phyloP scores from a whole-genome alignment of 2,888 invertebrate species.

The Eugnorisma glareosa region DNA sequence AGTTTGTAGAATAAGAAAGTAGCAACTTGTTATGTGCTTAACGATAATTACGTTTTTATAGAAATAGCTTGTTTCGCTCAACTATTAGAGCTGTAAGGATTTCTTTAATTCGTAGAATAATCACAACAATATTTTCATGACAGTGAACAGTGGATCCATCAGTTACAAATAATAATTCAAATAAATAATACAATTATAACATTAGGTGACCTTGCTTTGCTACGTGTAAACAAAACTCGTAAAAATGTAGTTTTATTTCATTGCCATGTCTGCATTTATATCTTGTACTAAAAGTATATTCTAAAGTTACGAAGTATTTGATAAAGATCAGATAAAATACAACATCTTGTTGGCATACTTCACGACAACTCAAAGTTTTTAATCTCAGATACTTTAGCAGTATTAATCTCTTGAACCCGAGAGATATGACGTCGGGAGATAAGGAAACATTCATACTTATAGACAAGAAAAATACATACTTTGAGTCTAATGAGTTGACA shows the following conservation, averaged over 20 bases:
- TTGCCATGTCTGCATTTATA: slow-evolving; percentile 10
- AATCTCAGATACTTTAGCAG: slow-evolving; percentile 33
- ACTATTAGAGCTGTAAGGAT: neutral
- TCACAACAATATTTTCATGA: neutral
- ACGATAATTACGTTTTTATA: neutral
- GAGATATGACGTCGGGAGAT: slow-evolving; percentile 46
- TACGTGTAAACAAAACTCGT: slow-evolving; percentile 11
- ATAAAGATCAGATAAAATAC: slow-evolving; percentile 40
- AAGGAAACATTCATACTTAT: slow-evolving; percentile 31
- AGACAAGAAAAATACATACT: slow-evolving; percentile 66
- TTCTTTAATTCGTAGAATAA: neutral
- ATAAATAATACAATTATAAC: too few species aligned
- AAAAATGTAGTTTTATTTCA: neutral
- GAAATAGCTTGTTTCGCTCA: neutral
- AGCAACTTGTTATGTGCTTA: neutral
- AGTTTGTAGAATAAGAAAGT: slow-evolving; percentile 8
- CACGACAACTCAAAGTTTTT: slow-evolving; percentile 34
- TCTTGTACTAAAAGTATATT: slow-evolving; percentile 7
- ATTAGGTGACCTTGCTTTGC: neutral
- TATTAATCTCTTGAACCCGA: slow-evolving; percentile 52
- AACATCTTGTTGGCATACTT: slow-evolving; percentile 29
- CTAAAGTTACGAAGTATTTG: slow-evolving; percentile 17
- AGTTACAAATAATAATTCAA: neutral
- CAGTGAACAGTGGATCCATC: neutral
- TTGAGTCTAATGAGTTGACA: slow-evolving; percentile 61